Conservation (phyloP, 2,888 invertebrate genomes). For the Spodoptera exigua region DNA sequence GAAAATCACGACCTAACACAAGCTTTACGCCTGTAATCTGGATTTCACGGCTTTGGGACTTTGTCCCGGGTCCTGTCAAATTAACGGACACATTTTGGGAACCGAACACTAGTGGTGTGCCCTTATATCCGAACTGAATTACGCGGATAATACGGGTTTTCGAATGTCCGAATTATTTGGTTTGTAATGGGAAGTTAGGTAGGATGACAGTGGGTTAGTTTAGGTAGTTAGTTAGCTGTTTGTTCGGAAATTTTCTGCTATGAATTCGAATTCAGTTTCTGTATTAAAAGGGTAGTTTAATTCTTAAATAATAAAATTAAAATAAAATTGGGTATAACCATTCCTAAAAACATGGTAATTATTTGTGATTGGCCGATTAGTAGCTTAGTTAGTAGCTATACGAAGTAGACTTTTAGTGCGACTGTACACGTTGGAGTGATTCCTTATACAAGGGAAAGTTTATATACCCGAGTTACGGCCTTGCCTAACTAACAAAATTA, state of each 20-base stretch:
- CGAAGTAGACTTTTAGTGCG: no score
- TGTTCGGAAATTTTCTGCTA: not conserved
- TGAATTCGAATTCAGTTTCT: not conserved
- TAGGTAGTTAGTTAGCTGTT: not conserved
- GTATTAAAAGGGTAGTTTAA: no score
- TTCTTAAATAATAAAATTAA: no score
- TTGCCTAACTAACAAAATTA: no score
- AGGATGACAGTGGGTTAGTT: slow-evolving; percentile 2
- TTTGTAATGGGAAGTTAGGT: slow-evolving; percentile 7
- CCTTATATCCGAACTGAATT: slow-evolving; percentile 47
- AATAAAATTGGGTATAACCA: no score
- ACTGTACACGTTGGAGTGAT: no score
- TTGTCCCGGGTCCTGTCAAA: slow-evolving; percentile 56
- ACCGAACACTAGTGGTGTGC: slow-evolving; percentile 31
- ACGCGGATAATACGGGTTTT: slow-evolving; percentile 40
- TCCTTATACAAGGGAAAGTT: no score
- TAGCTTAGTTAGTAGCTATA: no score
- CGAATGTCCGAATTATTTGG: slow-evolving; percentile 42
- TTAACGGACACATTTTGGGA: slow-evolving; percentile 54
- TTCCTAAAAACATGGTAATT: no score
- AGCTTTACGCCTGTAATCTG: slow-evolving; percentile 54
- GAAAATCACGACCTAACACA: slow-evolving; percentile 26
- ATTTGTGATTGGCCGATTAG: no score
- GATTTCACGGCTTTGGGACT: slow-evolving; percentile 51
- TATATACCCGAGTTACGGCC: no score